Evolutionary conservation across 2,113 vertebrate species (phyloP).

Genomic region (Brachyhypopomus occidentalis): DNA sequence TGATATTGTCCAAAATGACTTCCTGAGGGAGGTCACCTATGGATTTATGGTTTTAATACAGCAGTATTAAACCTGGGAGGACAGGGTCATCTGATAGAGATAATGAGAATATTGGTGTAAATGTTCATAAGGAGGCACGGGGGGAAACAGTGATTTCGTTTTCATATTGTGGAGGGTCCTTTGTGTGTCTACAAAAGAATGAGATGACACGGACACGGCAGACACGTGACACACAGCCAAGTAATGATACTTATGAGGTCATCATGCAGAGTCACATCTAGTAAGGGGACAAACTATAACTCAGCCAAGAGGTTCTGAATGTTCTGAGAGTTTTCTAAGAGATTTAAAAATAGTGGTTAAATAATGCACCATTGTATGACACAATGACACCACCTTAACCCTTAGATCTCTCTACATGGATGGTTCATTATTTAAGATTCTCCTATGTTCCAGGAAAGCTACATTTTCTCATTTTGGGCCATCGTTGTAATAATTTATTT

Average conservation of each 20-base stretch:
- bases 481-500: constrained; percentile 1
- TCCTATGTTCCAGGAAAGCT: not conserved
- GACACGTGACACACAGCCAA: not conserved
- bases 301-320: not conserved
- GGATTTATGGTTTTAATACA: constrained; percentile 49
- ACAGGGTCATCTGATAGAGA: constrained; percentile 42
- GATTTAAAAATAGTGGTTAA: constrained; percentile 26
- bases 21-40: constrained; percentile 13
- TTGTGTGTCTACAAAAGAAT: not conserved
- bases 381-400: constrained; percentile 20
- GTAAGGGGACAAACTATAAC: not conserved
- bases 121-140: constrained; percentile 34
- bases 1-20: not conserved
- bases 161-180: constrained; percentile 9
- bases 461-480: not conserved
- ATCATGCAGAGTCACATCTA: constrained; percentile 34
- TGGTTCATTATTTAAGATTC: constrained; percentile 19
- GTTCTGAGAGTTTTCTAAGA: constrained; percentile 12
- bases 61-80: constrained; percentile 1
- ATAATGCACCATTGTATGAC: not conserved
- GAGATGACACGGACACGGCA: not conserved
- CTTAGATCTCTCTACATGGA: not conserved
- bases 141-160: not conserved
- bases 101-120: constrained; percentile 37
- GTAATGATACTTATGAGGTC: constrained; percentile 32